A percentile compares a stretch with the other conserved stretches of the same genome.
These are phyloP conservation scores for Cerastis leucographa DNA, from an alignment of 2,888 invertebrate genomes.

Conservation along the genomic window DNA sequence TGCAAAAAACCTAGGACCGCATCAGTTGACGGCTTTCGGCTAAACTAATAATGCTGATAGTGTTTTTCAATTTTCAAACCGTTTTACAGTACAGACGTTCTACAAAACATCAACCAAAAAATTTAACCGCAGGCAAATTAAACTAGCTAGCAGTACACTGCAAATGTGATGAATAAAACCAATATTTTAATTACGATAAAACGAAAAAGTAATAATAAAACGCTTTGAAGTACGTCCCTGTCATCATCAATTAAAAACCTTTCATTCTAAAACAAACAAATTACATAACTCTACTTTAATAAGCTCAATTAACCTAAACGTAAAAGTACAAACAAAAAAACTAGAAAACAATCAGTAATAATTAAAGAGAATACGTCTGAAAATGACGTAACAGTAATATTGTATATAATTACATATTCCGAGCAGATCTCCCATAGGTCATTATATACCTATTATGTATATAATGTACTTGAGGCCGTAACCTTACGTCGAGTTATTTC, in stretches of 20 bases:
- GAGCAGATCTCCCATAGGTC: slow-evolving; percentile 62
- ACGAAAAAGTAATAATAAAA: neutral
- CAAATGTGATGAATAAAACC: no score
- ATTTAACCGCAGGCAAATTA: no score
- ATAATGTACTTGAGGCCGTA: slow-evolving; percentile 36
- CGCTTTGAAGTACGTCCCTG: neutral
- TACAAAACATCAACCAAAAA: no score
- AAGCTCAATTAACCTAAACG: slow-evolving; percentile 32
- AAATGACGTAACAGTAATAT: slow-evolving; percentile 52
- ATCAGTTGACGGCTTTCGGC: no score
- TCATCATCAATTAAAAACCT: slow-evolving; percentile 1
- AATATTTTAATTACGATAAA: no score
- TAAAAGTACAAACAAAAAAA: slow-evolving; percentile 43
- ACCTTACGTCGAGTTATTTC: slow-evolving; percentile 51
- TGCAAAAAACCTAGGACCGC: no score
- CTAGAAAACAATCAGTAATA: slow-evolving; percentile 42
- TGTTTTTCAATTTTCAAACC: neutral
- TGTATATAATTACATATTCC: slow-evolving; percentile 53
- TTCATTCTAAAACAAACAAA: slow-evolving; percentile 32
- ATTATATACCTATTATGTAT: slow-evolving; percentile 48
- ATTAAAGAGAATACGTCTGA: slow-evolving; percentile 48
- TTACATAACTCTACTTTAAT: slow-evolving; percentile 35
- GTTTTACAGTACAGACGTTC: neutral
- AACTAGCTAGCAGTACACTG: no score
- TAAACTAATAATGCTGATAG: no score